Evolutionary conservation across 2,113 vertebrate species (phyloP).

Genomic region (Catharus fuscescens): DNA sequence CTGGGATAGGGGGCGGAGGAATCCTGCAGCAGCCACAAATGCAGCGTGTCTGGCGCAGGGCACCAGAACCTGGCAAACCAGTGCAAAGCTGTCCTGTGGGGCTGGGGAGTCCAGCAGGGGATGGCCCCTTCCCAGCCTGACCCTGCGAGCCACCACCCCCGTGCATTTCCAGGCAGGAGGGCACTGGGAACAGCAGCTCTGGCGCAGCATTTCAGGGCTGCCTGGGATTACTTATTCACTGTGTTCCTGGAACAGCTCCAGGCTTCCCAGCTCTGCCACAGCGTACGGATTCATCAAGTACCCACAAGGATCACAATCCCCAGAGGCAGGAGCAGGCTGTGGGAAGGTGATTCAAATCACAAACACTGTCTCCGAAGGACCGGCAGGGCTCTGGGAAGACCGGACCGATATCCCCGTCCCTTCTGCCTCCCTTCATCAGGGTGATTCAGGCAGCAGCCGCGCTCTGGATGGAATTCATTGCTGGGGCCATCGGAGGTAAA

Average conservation of each 20-base stretch:
- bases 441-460: background rate
- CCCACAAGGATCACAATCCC: conserved; percentile 11
- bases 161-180: background rate
- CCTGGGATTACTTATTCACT: conserved; percentile 50
- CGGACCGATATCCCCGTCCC: background rate
- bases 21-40: background rate
- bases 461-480: conserved; percentile 86
- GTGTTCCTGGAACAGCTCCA: background rate
- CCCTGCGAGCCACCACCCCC: background rate
- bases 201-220: background rate
- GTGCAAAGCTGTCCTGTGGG: background rate
- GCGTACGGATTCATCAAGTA: background rate
- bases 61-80: background rate
- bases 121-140: background rate
- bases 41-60: accelerated
- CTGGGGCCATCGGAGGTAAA: conserved; percentile 94
- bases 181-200: background rate
- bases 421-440: background rate
- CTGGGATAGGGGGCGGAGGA: background rate
- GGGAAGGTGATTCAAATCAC: background rate
- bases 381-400: background rate
- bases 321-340: background rate
- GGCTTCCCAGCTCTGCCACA: background rate
- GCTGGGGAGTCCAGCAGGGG: background rate
- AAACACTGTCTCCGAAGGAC: background rate